Conservation (phyloP, 2,888 invertebrate genomes). For the Oscheius sp. region DNA sequence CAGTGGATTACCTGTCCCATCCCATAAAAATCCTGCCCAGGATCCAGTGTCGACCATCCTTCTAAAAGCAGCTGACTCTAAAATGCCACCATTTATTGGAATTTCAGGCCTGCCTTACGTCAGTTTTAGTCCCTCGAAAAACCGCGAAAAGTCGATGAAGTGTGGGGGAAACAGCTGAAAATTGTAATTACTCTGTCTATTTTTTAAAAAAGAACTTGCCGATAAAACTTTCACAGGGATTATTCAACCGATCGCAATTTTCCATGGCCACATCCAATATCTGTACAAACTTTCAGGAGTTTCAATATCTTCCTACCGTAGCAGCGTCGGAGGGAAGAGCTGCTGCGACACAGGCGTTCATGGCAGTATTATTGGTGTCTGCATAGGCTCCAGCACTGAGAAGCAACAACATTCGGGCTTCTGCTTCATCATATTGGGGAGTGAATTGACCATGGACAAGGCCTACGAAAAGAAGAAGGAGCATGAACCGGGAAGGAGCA, state of each 20-base stretch:
- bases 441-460: background rate
- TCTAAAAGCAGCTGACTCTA: conserved; percentile 66
- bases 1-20: conserved; percentile 56
- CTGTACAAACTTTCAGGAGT: too few species aligned
- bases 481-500: too few species aligned
- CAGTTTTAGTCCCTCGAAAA: conserved; percentile 49
- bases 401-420: conserved; percentile 52
- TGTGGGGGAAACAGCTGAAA: conserved; percentile 35
- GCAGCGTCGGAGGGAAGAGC: conserved; percentile 13
- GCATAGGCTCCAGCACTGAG: conserved; percentile 63
- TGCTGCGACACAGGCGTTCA: conserved; percentile 15
- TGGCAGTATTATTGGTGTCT: conserved; percentile 25
- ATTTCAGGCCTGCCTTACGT: conserved; percentile 27
- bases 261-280: conserved; percentile 38
- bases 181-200: background rate
- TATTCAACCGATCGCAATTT: conserved; percentile 47
- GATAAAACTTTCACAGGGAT: conserved; percentile 51
- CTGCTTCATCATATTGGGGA: conserved; percentile 56
- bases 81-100: conserved; percentile 3
- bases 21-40: conserved; percentile 61
- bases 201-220: conserved; percentile 13
- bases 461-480: too few species aligned
- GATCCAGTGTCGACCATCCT: conserved; percentile 61
- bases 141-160: conserved; percentile 46
- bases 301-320: too few species aligned